Base-by-base conservation (phyloP, 2,797 vertebrate genomes). In the Somateria mollissima region DNA sequence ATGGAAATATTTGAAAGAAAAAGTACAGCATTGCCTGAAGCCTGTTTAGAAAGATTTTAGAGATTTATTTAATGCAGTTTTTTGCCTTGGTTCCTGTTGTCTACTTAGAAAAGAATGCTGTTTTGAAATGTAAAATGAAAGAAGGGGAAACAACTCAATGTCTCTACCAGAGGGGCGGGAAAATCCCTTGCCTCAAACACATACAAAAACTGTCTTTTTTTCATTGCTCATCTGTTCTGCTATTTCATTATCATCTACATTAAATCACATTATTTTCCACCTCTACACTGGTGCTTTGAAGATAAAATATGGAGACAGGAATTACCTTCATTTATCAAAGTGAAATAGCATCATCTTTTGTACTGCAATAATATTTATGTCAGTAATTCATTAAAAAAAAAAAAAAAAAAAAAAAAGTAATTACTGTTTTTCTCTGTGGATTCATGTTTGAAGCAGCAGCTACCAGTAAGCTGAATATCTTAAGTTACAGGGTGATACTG, bases 51-150 rank as follows among this genome's bases (percentile, higher is more conserved):
- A 85, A 89, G 30, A 94, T 89, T 96, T 90, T 24, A 84, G 92
- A 97, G 89, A 95, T 88, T 93, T 87, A 92, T 96, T 96, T 96
- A 94, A 96, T 95, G 84, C 58, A 67, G 56, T 85, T 93, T 75
- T 90, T 95, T 93, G 56, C 81, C 57, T 93, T 83, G 53, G 37
- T 93, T 96, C 61, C 90, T 72, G 49, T 92, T 96, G 95, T 94
- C 89, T 95, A 39, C 93, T 92, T 94, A 78, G 87, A 92, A 95
- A 96, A 94, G 92, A 96, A 97, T 94, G 96, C 93, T 96, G 94
- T 97, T 97, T 96, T 95, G 96, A 96, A 97, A 97, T 85, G 77
- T 92, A 76, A 89, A 93, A 88, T 85, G 25, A 95, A 97, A 91
- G 92, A 74, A 84, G 61, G 54, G 49, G 84, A 92, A 95, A 80